A percentile compares a stretch with the other conserved stretches of the same genome.
Conservation (phyloP, 2,888 invertebrate genomes). For the Folsomia candida region DNA sequence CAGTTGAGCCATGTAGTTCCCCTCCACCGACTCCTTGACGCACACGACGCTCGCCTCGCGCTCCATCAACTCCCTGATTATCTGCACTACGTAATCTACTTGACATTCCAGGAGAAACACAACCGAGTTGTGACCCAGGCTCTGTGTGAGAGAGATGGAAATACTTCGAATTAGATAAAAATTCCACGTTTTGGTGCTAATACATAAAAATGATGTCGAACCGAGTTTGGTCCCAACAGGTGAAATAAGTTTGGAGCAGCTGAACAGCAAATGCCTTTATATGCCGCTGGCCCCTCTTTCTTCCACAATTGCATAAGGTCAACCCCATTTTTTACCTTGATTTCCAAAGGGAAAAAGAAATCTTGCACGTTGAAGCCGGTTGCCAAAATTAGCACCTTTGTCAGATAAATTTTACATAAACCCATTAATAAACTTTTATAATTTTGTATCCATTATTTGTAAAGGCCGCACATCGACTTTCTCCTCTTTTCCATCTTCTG, state of each 20-base stretch:
- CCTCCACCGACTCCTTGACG: conserved; percentile 28
- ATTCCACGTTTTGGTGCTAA: neutral
- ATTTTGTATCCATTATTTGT: too few relatives aligned
- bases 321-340: conserved; percentile 24
- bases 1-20: conserved; percentile 26
- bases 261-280: conserved; percentile 27
- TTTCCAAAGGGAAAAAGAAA: conserved; percentile 39
- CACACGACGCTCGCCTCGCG: conserved; percentile 11
- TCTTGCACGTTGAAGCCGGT: conserved; percentile 46
- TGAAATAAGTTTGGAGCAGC: conserved; percentile 37
- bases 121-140: conserved; percentile 28
- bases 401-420: neutral
- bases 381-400: conserved; percentile 39
- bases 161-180: too few relatives aligned
- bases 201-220: conserved; percentile 2
- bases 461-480: conserved; percentile 36
- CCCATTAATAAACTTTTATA: neutral
- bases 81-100: conserved; percentile 29
- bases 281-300: conserved; percentile 32
- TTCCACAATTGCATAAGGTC: conserved; percentile 37
- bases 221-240: conserved; percentile 43
- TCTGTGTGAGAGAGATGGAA: too few relatives aligned
- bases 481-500: conserved; percentile 31
- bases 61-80: conserved; percentile 33
- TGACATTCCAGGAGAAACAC: conserved; percentile 39